Percentiles rank a stretch among this genome's conserved stretches.
These are phyloP conservation scores for Drosophila nebulosa DNA, from an alignment of 1,140 invertebrate species.

Conservation along the genomic window DNA sequence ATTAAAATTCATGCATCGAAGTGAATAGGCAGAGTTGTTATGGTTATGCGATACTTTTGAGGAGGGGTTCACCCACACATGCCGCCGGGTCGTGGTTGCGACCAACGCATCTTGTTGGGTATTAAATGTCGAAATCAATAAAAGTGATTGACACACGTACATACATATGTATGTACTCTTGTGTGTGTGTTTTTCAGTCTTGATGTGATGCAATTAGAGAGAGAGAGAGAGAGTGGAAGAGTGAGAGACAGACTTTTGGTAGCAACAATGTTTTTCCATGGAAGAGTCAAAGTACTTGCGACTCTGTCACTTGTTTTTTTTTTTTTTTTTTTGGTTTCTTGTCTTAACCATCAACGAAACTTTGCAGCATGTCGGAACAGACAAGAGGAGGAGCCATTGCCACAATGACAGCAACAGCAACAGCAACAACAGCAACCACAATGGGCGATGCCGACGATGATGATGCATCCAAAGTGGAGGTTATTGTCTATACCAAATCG, in stretches of 20 bases:
- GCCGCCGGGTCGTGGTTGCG: background rate
- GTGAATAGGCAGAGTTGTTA: slow-evolving; percentile 9
- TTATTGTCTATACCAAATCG: slow-evolving; percentile 75
- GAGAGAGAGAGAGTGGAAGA: too few species aligned
- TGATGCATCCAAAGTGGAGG: slow-evolving; percentile 69
- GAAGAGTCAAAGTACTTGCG: background rate
- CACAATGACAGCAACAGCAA: background rate
- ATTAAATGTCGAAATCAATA: slow-evolving; percentile 78
- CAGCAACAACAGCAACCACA: background rate
- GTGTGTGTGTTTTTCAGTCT: background rate
- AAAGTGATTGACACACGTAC: slow-evolving; percentile 71
- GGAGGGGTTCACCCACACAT: background rate
- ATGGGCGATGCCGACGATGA: slow-evolving; percentile 19
- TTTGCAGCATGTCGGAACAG: slow-evolving; percentile 54
- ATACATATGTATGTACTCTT: slow-evolving; percentile 1
- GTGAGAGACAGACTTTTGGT: slow-evolving; percentile 29
- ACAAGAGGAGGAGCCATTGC: slow-evolving; percentile 33
- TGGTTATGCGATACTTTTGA: slow-evolving; percentile 28
- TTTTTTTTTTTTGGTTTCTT: too few species aligned
- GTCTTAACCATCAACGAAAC: slow-evolving; percentile 14
- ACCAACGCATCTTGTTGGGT: slow-evolving; percentile 27
- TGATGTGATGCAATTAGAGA: slow-evolving; percentile 12
- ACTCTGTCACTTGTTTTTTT: background rate
- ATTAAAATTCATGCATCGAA: slow-evolving; percentile 59
- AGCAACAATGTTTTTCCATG: slow-evolving; percentile 49